phyloP scores from a whole-genome alignment of 1,140 invertebrate species.

The Drosophila watanabei region DNA sequence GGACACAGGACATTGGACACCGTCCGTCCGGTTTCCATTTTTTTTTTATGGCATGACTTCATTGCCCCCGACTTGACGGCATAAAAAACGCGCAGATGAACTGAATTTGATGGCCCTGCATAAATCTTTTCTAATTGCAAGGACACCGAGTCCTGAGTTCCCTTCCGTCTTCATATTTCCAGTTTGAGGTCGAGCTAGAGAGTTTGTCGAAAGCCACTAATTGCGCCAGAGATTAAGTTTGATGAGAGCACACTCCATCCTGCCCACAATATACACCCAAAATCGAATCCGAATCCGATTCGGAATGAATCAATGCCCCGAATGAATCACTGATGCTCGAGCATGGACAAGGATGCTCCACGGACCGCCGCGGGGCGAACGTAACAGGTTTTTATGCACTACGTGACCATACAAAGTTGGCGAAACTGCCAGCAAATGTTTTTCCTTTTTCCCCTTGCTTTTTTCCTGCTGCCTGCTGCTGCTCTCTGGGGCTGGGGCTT shows the following conservation, averaged over 20 bases:
- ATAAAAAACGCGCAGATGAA: slow-evolving; percentile 62
- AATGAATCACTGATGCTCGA: slow-evolving; percentile 46
- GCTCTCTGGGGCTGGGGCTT: too few relatives aligned
- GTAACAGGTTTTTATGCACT: slow-evolving; percentile 81
- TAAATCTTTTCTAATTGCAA: slow-evolving; percentile 79
- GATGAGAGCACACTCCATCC: slow-evolving; percentile 32
- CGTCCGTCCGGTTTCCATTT: slow-evolving; percentile 32
- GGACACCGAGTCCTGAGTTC: slow-evolving; percentile 15
- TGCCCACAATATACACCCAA: background rate
- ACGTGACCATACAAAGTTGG: slow-evolving; percentile 71
- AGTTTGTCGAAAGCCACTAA: slow-evolving; percentile 50
- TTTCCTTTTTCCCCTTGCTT: background rate
- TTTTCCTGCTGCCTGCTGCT: background rate
- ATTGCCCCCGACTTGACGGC: slow-evolving; percentile 41
- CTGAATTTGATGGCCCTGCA: slow-evolving; percentile 64
- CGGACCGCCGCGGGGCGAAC: slow-evolving; percentile 14
- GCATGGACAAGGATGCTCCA: slow-evolving; percentile 5
- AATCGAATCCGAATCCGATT: slow-evolving; percentile 14
- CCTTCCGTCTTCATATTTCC: slow-evolving; percentile 36
- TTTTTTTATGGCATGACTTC: slow-evolving; percentile 69
- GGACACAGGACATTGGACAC: slow-evolving; percentile 1
- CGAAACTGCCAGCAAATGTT: slow-evolving; percentile 37
- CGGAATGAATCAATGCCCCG: slow-evolving; percentile 58
- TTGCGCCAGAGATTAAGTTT: slow-evolving; percentile 68
- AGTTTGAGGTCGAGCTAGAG: background rate